These are phyloP conservation scores for Adelosebastes latens DNA, from an alignment of 2,797 vertebrate genomes.

Conservation along the genomic window DNA sequence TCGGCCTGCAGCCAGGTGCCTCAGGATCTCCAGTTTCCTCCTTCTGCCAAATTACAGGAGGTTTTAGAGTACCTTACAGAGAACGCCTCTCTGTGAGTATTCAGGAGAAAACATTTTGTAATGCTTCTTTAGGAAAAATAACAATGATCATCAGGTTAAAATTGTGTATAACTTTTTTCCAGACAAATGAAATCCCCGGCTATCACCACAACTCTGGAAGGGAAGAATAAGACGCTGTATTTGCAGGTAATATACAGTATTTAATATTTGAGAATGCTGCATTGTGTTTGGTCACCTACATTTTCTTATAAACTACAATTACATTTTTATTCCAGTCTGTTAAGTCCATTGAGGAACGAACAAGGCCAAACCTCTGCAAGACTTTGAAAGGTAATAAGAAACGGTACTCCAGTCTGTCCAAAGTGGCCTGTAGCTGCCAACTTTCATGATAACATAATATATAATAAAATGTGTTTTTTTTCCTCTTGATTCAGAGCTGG, in stretches of 20 bases:
- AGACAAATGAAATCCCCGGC: constrained; percentile 99
- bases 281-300: not conserved
- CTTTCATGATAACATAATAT: not conserved
- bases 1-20: constrained; percentile 96
- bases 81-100: constrained; percentile 93
- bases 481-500: constrained; percentile 84
- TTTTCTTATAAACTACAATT: not conserved
- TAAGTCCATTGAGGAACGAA: constrained; percentile 96
- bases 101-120: not conserved
- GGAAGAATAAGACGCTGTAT: constrained; percentile 97
- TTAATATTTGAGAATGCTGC: not conserved
- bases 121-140: not conserved
- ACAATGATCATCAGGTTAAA: not conserved
- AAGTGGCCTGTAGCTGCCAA: not conserved
- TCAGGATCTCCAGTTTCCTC: constrained; percentile 93
- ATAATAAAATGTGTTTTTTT: not conserved
- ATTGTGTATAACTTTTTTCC: constrained; percentile 15
- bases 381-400: constrained; percentile 91
- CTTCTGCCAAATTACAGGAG: constrained; percentile 95
- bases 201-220: constrained; percentile 95
- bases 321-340: constrained; percentile 84
- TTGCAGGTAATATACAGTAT: constrained; percentile 88
- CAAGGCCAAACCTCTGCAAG: constrained; percentile 96
- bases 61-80: constrained; percentile 95
- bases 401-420: not conserved